These are phyloP conservation scores for Himantopus leucocephalus DNA, from an alignment of 2,113 vertebrate species.

Conservation along the genomic window DNA sequence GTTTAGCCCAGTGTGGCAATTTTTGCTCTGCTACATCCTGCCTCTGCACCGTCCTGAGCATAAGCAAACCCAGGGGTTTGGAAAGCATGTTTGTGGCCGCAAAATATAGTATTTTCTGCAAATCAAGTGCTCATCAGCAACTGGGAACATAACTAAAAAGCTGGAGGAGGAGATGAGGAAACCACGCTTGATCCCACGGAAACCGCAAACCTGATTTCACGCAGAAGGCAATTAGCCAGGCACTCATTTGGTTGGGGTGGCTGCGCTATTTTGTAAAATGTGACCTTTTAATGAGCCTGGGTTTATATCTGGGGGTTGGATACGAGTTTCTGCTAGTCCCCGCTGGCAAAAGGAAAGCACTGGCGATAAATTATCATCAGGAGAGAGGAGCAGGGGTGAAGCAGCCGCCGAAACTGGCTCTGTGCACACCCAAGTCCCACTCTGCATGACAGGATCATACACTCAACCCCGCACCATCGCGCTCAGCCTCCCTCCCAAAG, in stretches of 20 bases:
- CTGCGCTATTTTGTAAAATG: background rate
- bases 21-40: background rate
- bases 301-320: background rate
- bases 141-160: background rate
- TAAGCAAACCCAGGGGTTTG: background rate
- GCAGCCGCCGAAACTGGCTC: background rate
- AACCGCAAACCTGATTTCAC: background rate
- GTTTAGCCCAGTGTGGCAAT: background rate
- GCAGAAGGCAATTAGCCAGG: background rate
- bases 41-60: fast-evolving
- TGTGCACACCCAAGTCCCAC: background rate
- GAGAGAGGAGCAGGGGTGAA: background rate
- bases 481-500: background rate
- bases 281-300: background rate
- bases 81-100: fast-evolving
- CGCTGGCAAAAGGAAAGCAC: background rate
- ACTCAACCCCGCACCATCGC: fast-evolving
- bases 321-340: background rate
- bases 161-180: background rate
- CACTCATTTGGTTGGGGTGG: background rate
- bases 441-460: fast-evolving
- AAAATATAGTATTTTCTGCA: background rate
- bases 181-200: background rate
- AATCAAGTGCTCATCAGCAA: background rate
- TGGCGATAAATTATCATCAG: fast-evolving